Conservation (phyloP, 1,140 invertebrate genomes). For the Penaeus vannamei region DNA sequence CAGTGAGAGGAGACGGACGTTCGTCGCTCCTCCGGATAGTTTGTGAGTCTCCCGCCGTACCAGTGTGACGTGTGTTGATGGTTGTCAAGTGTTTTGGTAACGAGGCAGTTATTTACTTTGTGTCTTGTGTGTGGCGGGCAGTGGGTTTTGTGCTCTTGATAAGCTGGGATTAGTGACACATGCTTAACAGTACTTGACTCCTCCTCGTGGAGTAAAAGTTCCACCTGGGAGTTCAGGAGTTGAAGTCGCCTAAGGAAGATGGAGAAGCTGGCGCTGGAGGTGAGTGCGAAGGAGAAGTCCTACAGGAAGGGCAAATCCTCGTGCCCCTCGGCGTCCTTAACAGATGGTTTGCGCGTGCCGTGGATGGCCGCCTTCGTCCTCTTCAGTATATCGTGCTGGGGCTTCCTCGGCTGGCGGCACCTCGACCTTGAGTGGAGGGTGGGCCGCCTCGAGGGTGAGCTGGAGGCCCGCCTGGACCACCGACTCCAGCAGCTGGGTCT, state of each 20-base stretch:
- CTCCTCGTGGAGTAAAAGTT: constrained; percentile 48
- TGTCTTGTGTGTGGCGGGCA: constrained; percentile 19
- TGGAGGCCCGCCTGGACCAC: constrained; percentile 51
- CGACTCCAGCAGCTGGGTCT: constrained; percentile 53
- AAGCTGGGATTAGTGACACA: constrained; percentile 29
- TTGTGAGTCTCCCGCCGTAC: constrained; percentile 29
- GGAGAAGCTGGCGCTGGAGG: constrained; percentile 39
- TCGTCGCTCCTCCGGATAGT: constrained; percentile 36
- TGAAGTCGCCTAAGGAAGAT: constrained; percentile 42
- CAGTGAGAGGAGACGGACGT: constrained; percentile 38
- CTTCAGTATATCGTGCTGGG: constrained; percentile 47
- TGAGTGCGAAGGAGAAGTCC: constrained; percentile 13
- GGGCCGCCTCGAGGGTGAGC: constrained; percentile 49
- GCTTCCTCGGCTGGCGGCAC: constrained; percentile 51
- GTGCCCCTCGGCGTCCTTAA: not conserved
- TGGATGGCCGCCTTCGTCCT: constrained; percentile 46
- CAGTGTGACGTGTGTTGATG: constrained; percentile 19
- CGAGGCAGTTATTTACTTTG: constrained; percentile 44
- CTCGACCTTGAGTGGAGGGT: constrained; percentile 53
- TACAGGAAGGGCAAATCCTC: constrained; percentile 10
- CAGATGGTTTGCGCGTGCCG: constrained; percentile 17
- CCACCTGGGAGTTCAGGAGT: constrained; percentile 39
- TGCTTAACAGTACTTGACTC: constrained; percentile 35
- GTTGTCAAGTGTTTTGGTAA: constrained; percentile 18
- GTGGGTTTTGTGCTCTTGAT: constrained; percentile 40